Conservation (phyloP, 2,113 vertebrate species). For the Henicopernis longicauda region DNA sequence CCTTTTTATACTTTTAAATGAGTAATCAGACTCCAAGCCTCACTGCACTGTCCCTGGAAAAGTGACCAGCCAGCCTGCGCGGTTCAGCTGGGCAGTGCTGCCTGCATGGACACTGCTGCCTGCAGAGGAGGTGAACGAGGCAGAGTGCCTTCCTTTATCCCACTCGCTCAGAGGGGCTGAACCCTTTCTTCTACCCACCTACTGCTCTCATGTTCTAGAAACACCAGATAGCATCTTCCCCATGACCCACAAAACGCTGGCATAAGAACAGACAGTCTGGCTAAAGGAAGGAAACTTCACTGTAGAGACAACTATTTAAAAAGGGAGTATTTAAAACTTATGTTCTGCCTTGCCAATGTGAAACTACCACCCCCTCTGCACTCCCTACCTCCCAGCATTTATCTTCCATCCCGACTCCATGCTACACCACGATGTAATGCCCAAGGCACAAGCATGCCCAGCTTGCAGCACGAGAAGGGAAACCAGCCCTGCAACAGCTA, state of each 20-base stretch:
- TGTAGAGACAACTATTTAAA: not conserved
- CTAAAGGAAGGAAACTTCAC: not conserved
- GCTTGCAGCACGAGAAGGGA: not conserved
- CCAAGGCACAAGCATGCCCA: not conserved
- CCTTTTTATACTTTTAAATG: not conserved
- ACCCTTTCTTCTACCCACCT: not conserved
- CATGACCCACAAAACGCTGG: not conserved
- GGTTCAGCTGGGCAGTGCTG: not conserved
- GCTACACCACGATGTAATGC: accelerated
- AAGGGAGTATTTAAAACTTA: not conserved
- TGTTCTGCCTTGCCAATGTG: accelerated
- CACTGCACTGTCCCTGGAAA: not conserved
- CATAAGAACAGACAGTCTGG: not conserved
- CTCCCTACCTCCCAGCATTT: not conserved
- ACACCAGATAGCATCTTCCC: not conserved
- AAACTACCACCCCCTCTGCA: not conserved
- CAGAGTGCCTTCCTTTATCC: not conserved
- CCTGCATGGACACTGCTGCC: not conserved
- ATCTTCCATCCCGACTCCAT: not conserved
- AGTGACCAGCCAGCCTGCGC: accelerated
- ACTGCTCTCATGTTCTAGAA: not conserved
- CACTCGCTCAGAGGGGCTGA: not conserved
- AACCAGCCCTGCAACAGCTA: not conserved
- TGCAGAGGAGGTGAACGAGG: not conserved
- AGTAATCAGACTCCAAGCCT: not conserved